A percentile compares a stretch with the other conserved stretches of the same genome.
Evolutionary conservation across 2,888 invertebrate species (phyloP).

Genomic region (Drosophila putrida): DNA sequence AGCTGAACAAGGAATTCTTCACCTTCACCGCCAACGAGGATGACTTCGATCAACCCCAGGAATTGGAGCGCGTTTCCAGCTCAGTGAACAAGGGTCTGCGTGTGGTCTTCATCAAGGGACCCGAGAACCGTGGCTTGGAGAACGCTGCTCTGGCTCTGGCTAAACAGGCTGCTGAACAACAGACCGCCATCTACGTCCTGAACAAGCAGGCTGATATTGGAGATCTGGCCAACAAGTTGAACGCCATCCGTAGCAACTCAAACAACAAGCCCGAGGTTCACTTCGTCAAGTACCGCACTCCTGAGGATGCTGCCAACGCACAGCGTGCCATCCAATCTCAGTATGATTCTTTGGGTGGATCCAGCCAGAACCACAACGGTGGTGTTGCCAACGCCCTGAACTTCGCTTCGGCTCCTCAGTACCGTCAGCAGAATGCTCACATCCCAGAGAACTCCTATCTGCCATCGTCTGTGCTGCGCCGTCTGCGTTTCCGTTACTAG

Average conservation of each 20-base stretch:
- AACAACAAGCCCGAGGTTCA: constrained; percentile 84
- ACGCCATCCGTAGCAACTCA: constrained; percentile 66
- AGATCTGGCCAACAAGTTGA: constrained; percentile 75
- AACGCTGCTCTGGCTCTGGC: constrained; percentile 81
- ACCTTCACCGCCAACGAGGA: constrained; percentile 80
- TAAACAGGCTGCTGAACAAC: constrained; percentile 82
- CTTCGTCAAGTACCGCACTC: constrained; percentile 83
- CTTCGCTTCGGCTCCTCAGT: constrained; percentile 71
- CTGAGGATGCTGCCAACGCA: constrained; percentile 82
- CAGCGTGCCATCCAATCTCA: constrained; percentile 82
- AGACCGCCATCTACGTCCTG: constrained; percentile 84
- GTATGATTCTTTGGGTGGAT: constrained; percentile 78
- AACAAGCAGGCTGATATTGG: constrained; percentile 80
- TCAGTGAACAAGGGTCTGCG: constrained; percentile 79
- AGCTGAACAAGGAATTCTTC: constrained; percentile 78
- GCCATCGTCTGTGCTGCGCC: constrained; percentile 76
- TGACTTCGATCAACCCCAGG: constrained; percentile 68
- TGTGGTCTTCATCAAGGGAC: constrained; percentile 84
- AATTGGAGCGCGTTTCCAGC: constrained; percentile 56
- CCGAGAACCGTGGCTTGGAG: constrained; percentile 82
- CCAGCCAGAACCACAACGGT: constrained; percentile 70
- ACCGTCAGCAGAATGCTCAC: constrained; percentile 56
- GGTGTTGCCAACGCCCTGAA: constrained; percentile 78
- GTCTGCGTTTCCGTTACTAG: constrained; percentile 73
- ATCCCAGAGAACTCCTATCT: constrained; percentile 74